These are phyloP conservation scores for Pteronotus mesoamericanus DNA, from an alignment of 2,797 vertebrate species.

Conservation along the genomic window DNA sequence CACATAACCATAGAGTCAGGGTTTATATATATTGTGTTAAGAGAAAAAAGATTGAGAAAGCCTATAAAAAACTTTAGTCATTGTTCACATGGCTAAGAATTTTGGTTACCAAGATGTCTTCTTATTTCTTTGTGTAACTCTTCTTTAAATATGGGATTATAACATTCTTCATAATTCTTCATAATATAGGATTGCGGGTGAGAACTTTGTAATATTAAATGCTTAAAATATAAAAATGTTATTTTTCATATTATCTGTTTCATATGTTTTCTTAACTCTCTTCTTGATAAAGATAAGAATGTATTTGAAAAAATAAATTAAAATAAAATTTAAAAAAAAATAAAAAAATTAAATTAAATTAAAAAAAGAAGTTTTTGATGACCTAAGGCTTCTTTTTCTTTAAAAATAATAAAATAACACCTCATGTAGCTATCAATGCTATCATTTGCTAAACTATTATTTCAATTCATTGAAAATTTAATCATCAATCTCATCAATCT, in stretches of 20 bases:
- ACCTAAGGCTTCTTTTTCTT: neutral
- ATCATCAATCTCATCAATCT: neutral
- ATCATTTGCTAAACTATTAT: neutral
- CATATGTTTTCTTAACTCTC: neutral
- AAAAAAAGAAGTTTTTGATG: no score
- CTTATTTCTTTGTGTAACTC: neutral
- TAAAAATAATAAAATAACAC: neutral
- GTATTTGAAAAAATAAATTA: no score
- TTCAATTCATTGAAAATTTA: neutral
- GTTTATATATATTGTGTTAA: neutral
- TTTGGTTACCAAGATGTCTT: neutral
- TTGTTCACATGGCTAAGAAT: neutral
- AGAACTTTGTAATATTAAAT: neutral
- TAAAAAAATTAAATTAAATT: no score
- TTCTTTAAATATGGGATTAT: neutral
- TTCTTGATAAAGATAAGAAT: neutral
- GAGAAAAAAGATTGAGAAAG: neutral
- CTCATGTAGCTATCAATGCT: neutral
- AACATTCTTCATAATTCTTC: neutral
- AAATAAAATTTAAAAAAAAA: no score
- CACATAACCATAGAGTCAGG: neutral
- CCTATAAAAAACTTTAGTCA: neutral
- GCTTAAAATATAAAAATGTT: neutral
- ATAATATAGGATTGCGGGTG: neutral
- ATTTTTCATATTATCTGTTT: neutral